Evolutionary conservation across 53 echinoderm and acorn worm genomes (phyloP).

Genomic region (Glandiceps talaboti): DNA sequence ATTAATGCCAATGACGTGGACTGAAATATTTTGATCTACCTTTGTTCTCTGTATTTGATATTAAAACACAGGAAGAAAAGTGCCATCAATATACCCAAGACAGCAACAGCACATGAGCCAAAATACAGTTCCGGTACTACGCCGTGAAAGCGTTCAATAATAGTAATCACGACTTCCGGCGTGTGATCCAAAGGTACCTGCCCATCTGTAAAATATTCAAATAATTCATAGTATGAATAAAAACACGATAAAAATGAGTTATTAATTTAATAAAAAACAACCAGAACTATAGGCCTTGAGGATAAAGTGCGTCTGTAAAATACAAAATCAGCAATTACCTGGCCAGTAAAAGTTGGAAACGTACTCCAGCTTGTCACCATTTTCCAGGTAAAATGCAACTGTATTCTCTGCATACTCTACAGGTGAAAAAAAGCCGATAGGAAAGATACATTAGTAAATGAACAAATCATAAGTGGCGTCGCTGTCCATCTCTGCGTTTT

Average conservation of each 20-base stretch:
- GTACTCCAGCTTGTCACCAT: background rate
- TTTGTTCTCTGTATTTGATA: conserved; percentile 37
- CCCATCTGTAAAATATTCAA: background rate
- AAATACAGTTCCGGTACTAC: conserved; percentile 25
- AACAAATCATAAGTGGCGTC: too few relatives aligned
- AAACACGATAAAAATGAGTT: too few relatives aligned
- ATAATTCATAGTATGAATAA: too few relatives aligned
- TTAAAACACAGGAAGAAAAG: conserved; percentile 51
- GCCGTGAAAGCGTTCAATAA: conserved; percentile 35
- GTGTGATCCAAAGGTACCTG: conserved; percentile 33
- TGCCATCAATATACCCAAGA: conserved; percentile 42
- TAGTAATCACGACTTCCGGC: conserved; percentile 15
- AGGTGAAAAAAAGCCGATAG: too few relatives aligned
- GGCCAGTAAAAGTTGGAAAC: background rate
- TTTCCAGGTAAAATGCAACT: background rate
- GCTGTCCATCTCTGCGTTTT: too few relatives aligned
- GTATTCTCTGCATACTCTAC: background rate
- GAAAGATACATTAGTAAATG: too few relatives aligned
- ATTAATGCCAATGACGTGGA: too few relatives aligned
- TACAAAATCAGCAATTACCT: too few relatives aligned
- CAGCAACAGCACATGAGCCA: conserved; percentile 25
- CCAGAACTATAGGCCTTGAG: too few relatives aligned
- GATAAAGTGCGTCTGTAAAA: too few relatives aligned
- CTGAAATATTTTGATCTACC: conserved; percentile 22
- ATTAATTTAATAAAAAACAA: too few relatives aligned